Evolutionary conservation across 2,888 invertebrate species (phyloP).

Genomic region (Crepidodera aurea): DNA sequence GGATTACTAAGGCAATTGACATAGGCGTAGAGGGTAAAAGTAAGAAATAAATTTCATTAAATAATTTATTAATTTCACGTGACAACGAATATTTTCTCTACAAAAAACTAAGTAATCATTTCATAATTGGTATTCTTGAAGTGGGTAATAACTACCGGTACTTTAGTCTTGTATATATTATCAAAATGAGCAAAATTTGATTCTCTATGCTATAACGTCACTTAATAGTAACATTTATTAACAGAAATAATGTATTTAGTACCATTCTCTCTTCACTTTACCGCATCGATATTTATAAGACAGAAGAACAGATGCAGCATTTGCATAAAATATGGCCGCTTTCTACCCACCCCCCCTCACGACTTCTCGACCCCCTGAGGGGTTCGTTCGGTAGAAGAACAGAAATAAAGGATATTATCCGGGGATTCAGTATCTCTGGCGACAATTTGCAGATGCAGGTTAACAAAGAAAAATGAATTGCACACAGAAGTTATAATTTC

Average conservation of each 20-base stretch:
- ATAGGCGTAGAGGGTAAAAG: too few species aligned
- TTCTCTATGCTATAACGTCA: constrained; percentile 27
- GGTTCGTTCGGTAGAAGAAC: neutral
- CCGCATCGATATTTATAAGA: constrained; percentile 8
- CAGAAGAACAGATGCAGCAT: constrained; percentile 23
- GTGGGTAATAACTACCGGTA: neutral
- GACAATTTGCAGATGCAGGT: neutral
- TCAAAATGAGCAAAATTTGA: constrained; percentile 37
- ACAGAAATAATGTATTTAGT: constrained; percentile 26
- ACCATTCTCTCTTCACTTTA: constrained; percentile 13
- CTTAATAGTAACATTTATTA: constrained; percentile 37
- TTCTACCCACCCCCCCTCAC: neutral
- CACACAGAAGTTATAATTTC: neutral
- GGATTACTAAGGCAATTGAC: too few species aligned
- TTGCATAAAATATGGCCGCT: constrained; percentile 21
- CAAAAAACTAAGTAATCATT: neutral
- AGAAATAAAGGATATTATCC: constrained; percentile 21
- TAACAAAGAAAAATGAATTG: neutral
- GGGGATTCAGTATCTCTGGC: constrained; percentile 6
- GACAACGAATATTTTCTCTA: too few species aligned
- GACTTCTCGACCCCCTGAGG: neutral
- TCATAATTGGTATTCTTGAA: neutral
- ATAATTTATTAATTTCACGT: too few species aligned
- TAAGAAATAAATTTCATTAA: too few species aligned
- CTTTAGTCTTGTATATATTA: constrained; percentile 4